Conservation (phyloP, 1,140 invertebrate species). For the Drosophila insularis region DNA sequence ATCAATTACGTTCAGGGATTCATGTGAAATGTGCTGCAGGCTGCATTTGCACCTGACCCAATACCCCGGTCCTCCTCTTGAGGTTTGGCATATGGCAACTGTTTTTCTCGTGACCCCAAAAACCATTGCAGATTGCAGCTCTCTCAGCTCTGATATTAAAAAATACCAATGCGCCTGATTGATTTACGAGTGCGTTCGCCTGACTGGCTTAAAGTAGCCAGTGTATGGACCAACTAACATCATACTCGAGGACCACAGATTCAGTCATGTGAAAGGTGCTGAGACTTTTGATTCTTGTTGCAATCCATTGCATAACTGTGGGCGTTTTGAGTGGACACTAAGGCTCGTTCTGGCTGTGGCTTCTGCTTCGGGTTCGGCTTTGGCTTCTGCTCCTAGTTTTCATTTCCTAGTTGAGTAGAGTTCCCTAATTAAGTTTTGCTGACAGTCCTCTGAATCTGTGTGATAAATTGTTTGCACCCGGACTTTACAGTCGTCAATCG, state of each 20-base stretch:
- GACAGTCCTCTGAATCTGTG: conserved; percentile 5
- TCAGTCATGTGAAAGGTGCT: conserved; percentile 18
- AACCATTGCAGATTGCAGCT: background rate
- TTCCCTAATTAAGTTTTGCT: conserved; percentile 29
- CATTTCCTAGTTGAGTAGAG: conserved; percentile 1
- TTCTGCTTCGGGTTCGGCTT: background rate
- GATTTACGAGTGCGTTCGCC: conserved; percentile 62
- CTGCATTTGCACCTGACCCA: background rate
- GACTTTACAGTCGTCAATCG: background rate
- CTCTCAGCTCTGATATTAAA: conserved; percentile 54
- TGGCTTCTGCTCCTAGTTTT: background rate
- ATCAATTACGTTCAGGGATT: background rate
- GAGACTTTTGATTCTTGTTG: conserved; percentile 11
- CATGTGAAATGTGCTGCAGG: background rate
- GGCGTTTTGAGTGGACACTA: background rate
- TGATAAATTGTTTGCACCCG: conserved; percentile 27
- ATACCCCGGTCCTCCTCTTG: background rate
- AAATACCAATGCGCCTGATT: conserved; percentile 67
- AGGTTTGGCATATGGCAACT: conserved; percentile 2
- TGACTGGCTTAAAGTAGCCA: conserved; percentile 36
- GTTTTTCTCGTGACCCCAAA: conserved; percentile 12
- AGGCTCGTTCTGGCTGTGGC: background rate
- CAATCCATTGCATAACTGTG: conserved; percentile 24
- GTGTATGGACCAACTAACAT: conserved; percentile 5
- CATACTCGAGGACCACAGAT: background rate